Percentiles rank a stretch among this genome's conserved stretches.
phyloP scores from a whole-genome alignment of 2,888 invertebrate genomes.

The Sarcophaga caerulescens region DNA sequence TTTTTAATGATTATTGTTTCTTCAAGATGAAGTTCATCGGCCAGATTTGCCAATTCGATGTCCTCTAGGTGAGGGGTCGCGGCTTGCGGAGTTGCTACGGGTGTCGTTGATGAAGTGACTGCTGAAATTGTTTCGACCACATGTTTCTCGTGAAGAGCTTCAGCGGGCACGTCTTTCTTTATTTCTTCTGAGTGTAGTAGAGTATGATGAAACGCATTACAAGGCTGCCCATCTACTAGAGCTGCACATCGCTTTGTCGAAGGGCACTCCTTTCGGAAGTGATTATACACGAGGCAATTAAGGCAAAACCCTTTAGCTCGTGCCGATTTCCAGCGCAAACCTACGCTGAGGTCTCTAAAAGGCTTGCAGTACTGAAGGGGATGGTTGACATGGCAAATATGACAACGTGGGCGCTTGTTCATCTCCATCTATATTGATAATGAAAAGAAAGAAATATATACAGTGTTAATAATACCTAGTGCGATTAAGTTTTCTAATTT shows the following conservation, averaged over 20 bases:
- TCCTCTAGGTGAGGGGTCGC: background rate
- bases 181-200: background rate
- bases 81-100: background rate
- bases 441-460: too few species aligned
- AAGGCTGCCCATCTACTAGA: constrained; percentile 1
- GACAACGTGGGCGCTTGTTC: background rate
- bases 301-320: background rate
- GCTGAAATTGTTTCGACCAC: background rate
- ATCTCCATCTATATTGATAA: background rate
- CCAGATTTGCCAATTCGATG: background rate
- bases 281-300: background rate
- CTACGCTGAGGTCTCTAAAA: background rate
- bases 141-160: background rate
- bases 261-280: background rate
- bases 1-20: too few species aligned
- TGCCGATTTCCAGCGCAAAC: background rate
- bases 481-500: background rate
- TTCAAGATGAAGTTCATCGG: too few species aligned
- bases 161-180: background rate
- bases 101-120: background rate
- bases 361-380: background rate
- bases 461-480: background rate
- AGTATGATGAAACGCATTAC: background rate
- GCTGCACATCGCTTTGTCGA: background rate
- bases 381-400: background rate